These are phyloP conservation scores for Nannospalax galili DNA, from an alignment of 2,113 vertebrate species.

Conservation along the genomic window DNA sequence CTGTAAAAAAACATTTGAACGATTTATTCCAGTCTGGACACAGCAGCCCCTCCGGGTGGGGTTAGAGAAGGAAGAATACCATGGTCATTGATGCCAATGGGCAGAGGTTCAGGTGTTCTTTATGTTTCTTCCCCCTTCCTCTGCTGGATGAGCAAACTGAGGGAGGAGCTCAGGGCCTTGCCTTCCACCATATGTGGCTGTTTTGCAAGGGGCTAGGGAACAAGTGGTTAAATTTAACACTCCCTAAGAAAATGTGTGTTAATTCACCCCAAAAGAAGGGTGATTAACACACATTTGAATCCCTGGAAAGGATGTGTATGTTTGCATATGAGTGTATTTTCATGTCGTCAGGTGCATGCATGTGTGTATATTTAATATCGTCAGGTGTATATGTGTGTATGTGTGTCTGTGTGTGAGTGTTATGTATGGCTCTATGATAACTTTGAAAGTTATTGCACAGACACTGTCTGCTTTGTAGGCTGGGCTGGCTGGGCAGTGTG, in stretches of 20 bases:
- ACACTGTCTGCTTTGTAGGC: neutral
- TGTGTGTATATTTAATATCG: too few relatives aligned
- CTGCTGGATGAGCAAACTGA: neutral
- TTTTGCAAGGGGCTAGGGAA: neutral
- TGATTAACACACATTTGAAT: neutral
- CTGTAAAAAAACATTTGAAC: neutral
- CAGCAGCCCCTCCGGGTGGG: neutral
- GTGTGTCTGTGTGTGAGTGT: too few relatives aligned
- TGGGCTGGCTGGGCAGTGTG: too few relatives aligned
- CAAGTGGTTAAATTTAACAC: neutral
- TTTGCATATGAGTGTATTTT: neutral
- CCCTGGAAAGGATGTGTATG: neutral
- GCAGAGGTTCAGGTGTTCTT: neutral
- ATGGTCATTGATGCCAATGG: neutral
- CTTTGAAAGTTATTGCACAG: neutral
- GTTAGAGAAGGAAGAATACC: neutral
- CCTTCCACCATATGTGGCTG: too few relatives aligned
- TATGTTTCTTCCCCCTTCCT: neutral
- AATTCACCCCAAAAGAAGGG: neutral
- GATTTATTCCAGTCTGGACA: neutral
- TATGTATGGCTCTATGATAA: too few relatives aligned
- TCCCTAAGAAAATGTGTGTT: neutral
- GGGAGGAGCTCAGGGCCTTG: neutral
- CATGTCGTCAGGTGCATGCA: too few relatives aligned
- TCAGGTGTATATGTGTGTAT: too few relatives aligned